A percentile compares a stretch with the other conserved stretches of the same genome.
These are phyloP conservation scores for Cylindroiulus punctatus DNA, from an alignment of 2,888 invertebrate genomes.

Conservation along the genomic window DNA sequence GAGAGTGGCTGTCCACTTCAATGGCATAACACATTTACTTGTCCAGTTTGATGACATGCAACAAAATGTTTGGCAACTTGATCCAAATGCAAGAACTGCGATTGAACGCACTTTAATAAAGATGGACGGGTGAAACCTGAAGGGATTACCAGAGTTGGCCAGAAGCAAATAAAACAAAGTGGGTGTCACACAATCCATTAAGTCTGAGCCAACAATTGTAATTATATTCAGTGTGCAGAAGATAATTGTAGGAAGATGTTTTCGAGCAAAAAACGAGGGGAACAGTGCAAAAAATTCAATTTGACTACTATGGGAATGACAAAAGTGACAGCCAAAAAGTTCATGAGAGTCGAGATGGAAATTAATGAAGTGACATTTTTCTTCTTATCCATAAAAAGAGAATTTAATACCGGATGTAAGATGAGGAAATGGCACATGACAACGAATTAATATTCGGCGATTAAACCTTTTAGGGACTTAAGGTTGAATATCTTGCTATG, in stretches of 20 bases:
- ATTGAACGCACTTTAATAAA: not conserved
- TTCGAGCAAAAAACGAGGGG: not conserved
- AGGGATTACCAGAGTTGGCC: not conserved
- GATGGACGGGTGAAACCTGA: not conserved
- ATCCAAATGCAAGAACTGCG: not conserved
- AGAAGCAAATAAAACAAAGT: not conserved
- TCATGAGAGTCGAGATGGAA: not conserved
- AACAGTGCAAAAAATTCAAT: not conserved
- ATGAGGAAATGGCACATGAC: not conserved
- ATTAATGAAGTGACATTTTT: not conserved
- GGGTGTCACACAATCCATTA: not conserved
- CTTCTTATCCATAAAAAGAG: not conserved
- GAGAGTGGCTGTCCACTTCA: not conserved
- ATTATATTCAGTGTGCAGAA: not conserved
- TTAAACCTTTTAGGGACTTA: not conserved
- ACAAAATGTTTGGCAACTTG: not conserved
- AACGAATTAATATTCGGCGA: not conserved
- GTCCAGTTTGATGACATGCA: not conserved
- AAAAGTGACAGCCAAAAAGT: not conserved
- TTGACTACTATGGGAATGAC: not conserved
- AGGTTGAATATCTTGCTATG: too few relatives aligned
- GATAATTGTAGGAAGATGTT: not conserved
- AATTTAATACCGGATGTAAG: not conserved
- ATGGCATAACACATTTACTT: not conserved
- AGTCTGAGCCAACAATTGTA: not conserved